These are phyloP conservation scores for Condylura cristata DNA, from an alignment of 2,113 vertebrate species.

Conservation along the genomic window DNA sequence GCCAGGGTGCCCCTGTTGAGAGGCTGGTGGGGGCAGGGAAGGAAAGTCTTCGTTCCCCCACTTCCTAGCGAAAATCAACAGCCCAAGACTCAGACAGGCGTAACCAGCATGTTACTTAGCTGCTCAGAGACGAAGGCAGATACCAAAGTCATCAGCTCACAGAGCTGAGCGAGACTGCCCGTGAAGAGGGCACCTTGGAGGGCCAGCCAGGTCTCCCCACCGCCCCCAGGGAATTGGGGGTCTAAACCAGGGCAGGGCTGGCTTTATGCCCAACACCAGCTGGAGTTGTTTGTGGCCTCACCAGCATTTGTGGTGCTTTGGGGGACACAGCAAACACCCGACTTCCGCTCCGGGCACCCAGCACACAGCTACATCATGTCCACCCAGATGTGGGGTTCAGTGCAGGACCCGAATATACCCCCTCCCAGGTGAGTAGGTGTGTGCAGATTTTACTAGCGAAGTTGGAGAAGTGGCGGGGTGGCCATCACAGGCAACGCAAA, in stretches of 20 bases:
- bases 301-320: background rate
- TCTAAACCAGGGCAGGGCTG: background rate
- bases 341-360: background rate
- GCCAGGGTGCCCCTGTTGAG: background rate
- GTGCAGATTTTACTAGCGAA: fast-evolving
- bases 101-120: background rate
- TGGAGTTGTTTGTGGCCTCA: too few relatives aligned
- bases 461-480: background rate
- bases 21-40: background rate
- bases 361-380: fast-evolving
- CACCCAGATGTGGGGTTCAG: background rate
- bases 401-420: fast-evolving
- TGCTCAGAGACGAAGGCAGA: background rate
- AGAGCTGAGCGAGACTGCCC: fast-evolving
- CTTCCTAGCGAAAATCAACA: background rate
- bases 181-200: too few relatives aligned
- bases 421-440: fast-evolving
- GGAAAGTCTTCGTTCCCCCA: background rate
- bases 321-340: fast-evolving
- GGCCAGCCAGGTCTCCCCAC: background rate
- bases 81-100: background rate
- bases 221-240: fast-evolving
- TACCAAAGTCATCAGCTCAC: background rate
- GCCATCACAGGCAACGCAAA: fast-evolving
- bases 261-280: background rate